Evolutionary conservation across 2,113 vertebrate genomes (phyloP), one percentile per base, ranked within the genome.

Genomic region (Stigmatopora argus): DNA sequence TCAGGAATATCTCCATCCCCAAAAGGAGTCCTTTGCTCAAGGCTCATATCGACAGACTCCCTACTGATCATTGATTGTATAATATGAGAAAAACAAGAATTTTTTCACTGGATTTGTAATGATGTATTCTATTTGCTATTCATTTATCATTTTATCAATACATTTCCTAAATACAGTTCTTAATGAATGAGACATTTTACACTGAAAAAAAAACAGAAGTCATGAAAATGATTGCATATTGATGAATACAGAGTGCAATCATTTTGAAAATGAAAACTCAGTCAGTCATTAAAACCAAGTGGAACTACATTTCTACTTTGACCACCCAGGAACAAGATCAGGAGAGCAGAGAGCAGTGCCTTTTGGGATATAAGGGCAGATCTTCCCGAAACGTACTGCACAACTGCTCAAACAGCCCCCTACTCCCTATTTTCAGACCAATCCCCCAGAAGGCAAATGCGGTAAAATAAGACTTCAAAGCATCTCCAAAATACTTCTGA

Each of bases 391-490:
- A 75, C 74, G 69, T 85, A 84, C 67, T 74, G 66, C 64, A 46
- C 67, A 31, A 14, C 69, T 17, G 23, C 45, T 38, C 63, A 11
- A n/a, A 17, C 63, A 34, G 21, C 41, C 38, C 12, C n/a, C 70
- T 38, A 58, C 48, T 41, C 46, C 55, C 70, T 68, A 66, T 73
- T 74, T 73, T 86, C 83, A 77, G 78, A 73, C 75, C 79, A 74
- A 71, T 82, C 77, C 77, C 83, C 85, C 86, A 78, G 69, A 79
- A 86, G 88, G 86, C 85, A 80, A 78, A 76, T 48, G 65, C 79
- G 83, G 82, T 86, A 88, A 88, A 90, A 86, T 85, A 89, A 90
- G 86, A 90, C 90, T 90, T 91, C 90, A 91, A 91, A 91, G 88
- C 73, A 78, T 73, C 78, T 82, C 89, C 72, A 85, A 90, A 91